phyloP scores from a whole-genome alignment of 2,888 invertebrate genomes.

The Trissolcus brochymenae region DNA sequence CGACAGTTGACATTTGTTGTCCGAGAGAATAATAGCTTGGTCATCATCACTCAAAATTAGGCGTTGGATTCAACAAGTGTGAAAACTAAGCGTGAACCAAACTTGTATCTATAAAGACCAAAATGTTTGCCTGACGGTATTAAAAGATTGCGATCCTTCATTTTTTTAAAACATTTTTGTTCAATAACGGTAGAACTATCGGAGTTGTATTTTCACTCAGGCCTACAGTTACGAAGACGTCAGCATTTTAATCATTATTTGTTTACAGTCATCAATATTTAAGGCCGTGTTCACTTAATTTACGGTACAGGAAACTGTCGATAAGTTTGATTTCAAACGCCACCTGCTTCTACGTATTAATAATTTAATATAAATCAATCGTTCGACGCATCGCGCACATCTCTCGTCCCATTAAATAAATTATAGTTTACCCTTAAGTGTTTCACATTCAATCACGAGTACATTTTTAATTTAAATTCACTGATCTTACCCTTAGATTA shows the following conservation, averaged over 20 bases:
- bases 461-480: conserved; percentile 67
- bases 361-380: conserved; percentile 19
- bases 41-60: background rate
- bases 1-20: conserved; percentile 6
- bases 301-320: conserved; percentile 68
- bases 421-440: conserved; percentile 35
- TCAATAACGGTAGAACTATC: conserved; percentile 36
- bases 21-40: background rate
- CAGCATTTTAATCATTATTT: conserved; percentile 57
- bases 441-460: conserved; percentile 43
- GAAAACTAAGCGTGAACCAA: conserved; percentile 6
- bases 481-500: conserved; percentile 66
- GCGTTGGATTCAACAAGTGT: background rate
- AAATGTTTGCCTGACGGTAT: conserved; percentile 30
- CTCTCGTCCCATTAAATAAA: conserved; percentile 34
- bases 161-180: background rate
- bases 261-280: conserved; percentile 63
- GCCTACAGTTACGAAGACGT: conserved; percentile 62
- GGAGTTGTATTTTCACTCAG: conserved; percentile 50
- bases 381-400: conserved; percentile 11
- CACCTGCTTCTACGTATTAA: conserved; percentile 34
- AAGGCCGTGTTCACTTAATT: conserved; percentile 69
- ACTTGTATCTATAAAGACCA: conserved; percentile 22
- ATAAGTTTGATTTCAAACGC: conserved; percentile 65
- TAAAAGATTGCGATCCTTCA: conserved; percentile 20